Evolutionary conservation across 2,113 vertebrate species (phyloP).

Genomic region (Saguinus imperator): DNA sequence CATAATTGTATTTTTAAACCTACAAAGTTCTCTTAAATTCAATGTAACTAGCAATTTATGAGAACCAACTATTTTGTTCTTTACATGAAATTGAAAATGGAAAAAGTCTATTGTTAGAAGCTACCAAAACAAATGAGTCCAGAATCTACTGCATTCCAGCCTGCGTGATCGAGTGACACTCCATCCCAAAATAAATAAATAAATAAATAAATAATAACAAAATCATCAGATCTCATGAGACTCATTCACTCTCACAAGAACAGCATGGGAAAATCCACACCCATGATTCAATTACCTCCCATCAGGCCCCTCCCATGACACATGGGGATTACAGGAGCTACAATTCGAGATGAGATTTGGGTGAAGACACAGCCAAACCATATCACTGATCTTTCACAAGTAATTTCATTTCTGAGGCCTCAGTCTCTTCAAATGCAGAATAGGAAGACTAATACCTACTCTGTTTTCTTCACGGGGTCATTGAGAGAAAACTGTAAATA

Average conservation of each 20-base stretch:
- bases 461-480: neutral
- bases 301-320: no score
- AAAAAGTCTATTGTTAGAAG: neutral
- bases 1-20: neutral
- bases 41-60: neutral
- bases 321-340: no score
- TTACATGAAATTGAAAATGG: neutral
- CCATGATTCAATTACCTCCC: no score
- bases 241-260: no score
- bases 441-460: neutral
- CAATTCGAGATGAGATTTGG: no score
- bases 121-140: neutral
- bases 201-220: no score
- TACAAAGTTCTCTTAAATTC: neutral
- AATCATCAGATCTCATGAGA: no score
- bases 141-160: neutral
- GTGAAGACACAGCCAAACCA: no score
- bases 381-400: neutral
- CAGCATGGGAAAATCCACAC: no score
- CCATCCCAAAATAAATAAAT: no score
- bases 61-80: neutral
- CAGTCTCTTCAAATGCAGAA: neutral
- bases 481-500: neutral
- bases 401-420: neutral
- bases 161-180: no score